A percentile compares a stretch with the other conserved stretches of the same genome.
Conservation (phyloP, 37 sponge, comb jelly and placozoan genomes). For the Crambe crambe region DNA sequence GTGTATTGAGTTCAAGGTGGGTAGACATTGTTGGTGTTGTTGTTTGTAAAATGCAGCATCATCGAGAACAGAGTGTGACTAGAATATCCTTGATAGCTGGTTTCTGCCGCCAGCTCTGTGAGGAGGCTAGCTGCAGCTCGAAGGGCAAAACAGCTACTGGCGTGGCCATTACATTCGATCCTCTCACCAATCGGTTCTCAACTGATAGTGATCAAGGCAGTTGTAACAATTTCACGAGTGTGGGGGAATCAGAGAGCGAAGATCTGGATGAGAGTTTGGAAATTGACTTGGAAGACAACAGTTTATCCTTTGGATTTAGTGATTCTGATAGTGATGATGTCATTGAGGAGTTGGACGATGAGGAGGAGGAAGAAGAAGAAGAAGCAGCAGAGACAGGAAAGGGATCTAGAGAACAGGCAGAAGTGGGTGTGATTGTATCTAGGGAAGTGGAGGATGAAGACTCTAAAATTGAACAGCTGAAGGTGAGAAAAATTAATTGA, state of each 20-base stretch:
- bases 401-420: too few species aligned
- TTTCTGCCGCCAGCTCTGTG: slow-evolving; percentile 2
- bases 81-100: slow-evolving; percentile 6
- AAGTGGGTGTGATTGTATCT: too few species aligned
- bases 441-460: slow-evolving; percentile 3
- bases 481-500: slow-evolving; percentile 9
- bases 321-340: slow-evolving; percentile 6
- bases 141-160: not conserved
- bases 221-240: not conserved
- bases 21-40: too few species aligned
- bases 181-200: not conserved
- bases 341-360: not conserved
- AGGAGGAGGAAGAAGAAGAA: slow-evolving; percentile 3
- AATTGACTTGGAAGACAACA: not conserved
- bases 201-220: not conserved
- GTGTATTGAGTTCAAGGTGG: too few species aligned
- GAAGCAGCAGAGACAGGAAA: slow-evolving; percentile 6
- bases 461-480: slow-evolving; percentile 26
- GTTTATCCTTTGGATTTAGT: not conserved
- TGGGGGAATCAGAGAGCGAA: not conserved
- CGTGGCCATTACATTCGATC: not conserved
- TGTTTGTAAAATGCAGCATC: slow-evolving; percentile 39
- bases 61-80: slow-evolving; percentile 21
- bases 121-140: not conserved
- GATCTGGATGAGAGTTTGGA: not conserved